A percentile compares a stretch with the other conserved stretches of the same genome.
Conservation (phyloP, 2,888 invertebrate species). For the Acanthosoma haemorrhoidale region DNA sequence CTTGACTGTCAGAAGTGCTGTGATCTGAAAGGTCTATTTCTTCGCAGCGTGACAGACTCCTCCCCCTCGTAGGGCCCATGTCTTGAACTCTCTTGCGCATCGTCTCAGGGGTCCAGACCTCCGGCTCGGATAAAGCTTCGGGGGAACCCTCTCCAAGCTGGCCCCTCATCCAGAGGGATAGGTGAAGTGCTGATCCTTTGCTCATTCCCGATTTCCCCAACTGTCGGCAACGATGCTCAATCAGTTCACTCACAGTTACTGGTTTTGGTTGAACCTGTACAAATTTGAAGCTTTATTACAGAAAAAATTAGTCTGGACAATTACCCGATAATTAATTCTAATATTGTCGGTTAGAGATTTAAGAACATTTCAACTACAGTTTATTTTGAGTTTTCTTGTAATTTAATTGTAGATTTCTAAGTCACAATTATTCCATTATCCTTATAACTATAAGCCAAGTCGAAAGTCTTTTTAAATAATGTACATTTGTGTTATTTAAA, state of each 20-base stretch:
- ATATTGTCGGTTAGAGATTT: no score
- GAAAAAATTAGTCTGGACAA: no score
- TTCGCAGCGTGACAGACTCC: slow-evolving; percentile 43
- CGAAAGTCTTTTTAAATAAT: no score
- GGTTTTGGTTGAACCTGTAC: slow-evolving; percentile 21
- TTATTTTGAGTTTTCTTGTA: no score
- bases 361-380: no score
- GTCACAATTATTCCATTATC: no score
- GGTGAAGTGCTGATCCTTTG: slow-evolving; percentile 65
- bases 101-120: slow-evolving; percentile 64
- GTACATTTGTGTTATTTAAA: no score
- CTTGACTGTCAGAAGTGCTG: slow-evolving; percentile 72
- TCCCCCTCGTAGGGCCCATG: slow-evolving; percentile 21
- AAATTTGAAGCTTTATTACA: no score
- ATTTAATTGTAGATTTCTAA: no score
- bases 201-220: slow-evolving; percentile 59
- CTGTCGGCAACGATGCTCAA: slow-evolving; percentile 60
- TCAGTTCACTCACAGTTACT: slow-evolving; percentile 49
- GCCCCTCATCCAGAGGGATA: slow-evolving; percentile 77
- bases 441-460: no score
- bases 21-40: slow-evolving; percentile 46
- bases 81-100: slow-evolving; percentile 34
- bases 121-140: slow-evolving; percentile 53
- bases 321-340: no score
- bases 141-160: slow-evolving; percentile 53